Evolutionary conservation across 2,888 invertebrate species (phyloP).

Genomic region (Odontocerum albicorne): DNA sequence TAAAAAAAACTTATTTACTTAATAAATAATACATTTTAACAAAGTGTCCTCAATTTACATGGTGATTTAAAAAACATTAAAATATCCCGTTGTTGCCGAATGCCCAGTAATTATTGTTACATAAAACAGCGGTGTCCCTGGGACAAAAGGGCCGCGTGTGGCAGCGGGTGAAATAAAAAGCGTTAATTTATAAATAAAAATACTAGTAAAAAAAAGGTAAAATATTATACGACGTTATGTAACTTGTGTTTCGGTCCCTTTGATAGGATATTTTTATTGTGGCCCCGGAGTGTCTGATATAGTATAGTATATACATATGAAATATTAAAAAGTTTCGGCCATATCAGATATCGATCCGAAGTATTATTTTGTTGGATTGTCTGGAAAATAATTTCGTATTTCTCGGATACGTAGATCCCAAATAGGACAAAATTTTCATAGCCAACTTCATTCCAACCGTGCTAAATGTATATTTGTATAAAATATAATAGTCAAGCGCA

Average conservation of each 20-base stretch:
- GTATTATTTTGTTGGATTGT: too few species aligned
- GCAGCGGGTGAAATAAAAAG: neutral
- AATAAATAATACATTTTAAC: too few species aligned
- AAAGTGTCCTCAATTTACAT: neutral
- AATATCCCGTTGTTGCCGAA: neutral
- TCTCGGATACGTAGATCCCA: too few species aligned
- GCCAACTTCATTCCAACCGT: too few species aligned
- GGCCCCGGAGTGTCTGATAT: neutral
- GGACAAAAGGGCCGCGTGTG: constrained; percentile 6
- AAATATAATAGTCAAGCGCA: too few species aligned
- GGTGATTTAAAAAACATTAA: neutral
- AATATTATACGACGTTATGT: neutral
- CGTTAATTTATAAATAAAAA: constrained; percentile 12
- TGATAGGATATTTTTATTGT: neutral
- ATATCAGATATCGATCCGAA: too few species aligned
- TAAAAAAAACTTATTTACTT: too few species aligned
- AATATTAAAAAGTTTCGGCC: too few species aligned
- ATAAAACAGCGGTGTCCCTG: constrained; percentile 31
- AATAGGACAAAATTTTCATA: too few species aligned
- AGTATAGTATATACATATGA: neutral
- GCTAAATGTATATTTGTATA: too few species aligned
- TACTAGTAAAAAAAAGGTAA: neutral
- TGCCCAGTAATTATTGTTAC: constrained; percentile 29
- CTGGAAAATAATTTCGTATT: too few species aligned
- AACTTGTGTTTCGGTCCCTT: neutral